phyloP scores from a whole-genome alignment of 2,113 vertebrate genomes.

The Zosterops japonicus region DNA sequence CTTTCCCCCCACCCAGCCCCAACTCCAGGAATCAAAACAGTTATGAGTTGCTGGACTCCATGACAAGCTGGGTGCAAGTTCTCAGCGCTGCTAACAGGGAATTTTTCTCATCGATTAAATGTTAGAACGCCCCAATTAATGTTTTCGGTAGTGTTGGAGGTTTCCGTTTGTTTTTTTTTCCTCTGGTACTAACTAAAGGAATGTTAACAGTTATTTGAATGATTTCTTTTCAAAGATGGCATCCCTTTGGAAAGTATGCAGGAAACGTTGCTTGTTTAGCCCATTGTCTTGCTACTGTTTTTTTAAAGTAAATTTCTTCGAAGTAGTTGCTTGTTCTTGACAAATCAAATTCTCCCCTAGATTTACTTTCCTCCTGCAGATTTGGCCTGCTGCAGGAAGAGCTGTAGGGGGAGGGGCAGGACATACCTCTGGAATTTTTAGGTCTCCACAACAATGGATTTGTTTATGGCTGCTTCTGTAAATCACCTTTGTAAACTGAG shows the following conservation, averaged over 20 bases:
- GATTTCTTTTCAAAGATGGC: neutral
- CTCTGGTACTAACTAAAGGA: neutral
- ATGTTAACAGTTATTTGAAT: neutral
- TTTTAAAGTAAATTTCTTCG: neutral
- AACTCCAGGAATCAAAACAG: neutral
- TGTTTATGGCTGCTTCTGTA: slow-evolving; percentile 1
- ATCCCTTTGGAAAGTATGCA: neutral
- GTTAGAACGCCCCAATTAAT: neutral
- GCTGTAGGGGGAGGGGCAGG: neutral
- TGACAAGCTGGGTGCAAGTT: neutral
- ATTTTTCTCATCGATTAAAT: neutral
- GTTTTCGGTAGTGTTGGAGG: neutral
- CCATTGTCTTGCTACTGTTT: neutral
- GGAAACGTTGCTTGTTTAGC: neutral
- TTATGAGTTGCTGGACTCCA: neutral
- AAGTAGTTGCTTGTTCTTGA: neutral
- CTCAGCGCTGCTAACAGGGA: neutral
- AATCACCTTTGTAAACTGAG: neutral
- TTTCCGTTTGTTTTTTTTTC: neutral
- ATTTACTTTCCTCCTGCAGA: neutral
- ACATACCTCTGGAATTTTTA: neutral
- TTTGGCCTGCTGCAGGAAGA: neutral
- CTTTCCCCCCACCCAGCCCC: accelerated
- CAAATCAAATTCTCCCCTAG: neutral
- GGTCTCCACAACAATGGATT: neutral